Evolutionary conservation across 2,113 vertebrate species (phyloP).

Genomic region (Tragulus kanchil): DNA sequence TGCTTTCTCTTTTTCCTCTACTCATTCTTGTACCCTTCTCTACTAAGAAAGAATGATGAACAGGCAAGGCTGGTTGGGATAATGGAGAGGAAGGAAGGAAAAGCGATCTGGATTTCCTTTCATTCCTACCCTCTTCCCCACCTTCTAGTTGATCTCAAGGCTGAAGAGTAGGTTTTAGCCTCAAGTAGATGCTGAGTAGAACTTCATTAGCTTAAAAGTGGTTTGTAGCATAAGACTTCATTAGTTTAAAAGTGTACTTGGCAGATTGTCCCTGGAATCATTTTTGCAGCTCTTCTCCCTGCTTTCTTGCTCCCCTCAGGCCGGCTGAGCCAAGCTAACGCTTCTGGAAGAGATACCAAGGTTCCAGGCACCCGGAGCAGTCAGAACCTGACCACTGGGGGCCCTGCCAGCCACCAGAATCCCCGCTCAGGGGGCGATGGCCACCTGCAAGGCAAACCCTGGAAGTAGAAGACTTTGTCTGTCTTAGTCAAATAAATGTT

Average conservation of each 20-base stretch:
- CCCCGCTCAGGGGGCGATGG: constrained; percentile 84
- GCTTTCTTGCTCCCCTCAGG: constrained; percentile 84
- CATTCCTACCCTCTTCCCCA: neutral
- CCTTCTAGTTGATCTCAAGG: neutral
- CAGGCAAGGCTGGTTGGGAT: neutral
- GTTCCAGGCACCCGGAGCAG: constrained; percentile 78
- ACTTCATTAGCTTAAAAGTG: constrained; percentile 53
- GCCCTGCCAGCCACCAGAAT: constrained; percentile 70
- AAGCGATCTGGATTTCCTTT: neutral
- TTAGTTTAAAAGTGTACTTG: constrained; percentile 59
- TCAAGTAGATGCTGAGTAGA: neutral
- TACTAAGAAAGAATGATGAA: neutral
- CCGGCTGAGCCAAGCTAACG: constrained; percentile 88
- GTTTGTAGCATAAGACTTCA: neutral
- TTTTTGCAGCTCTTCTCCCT: constrained; percentile 30
- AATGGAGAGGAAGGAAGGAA: neutral
- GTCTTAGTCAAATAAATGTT: constrained; percentile 76
- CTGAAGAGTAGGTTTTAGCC: neutral
- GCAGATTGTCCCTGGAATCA: neutral
- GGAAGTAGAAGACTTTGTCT: constrained; percentile 90
- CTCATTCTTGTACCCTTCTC: neutral
- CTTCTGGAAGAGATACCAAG: constrained; percentile 85
- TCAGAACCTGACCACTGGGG: constrained; percentile 78
- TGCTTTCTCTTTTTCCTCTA: neutral
- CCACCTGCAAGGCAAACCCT: constrained; percentile 88